Percentiles rank a stretch among this genome's conserved stretches.
phyloP scores from a whole-genome alignment of 64 coral and sea anemone genomes.

The Platygyra sinensis region DNA sequence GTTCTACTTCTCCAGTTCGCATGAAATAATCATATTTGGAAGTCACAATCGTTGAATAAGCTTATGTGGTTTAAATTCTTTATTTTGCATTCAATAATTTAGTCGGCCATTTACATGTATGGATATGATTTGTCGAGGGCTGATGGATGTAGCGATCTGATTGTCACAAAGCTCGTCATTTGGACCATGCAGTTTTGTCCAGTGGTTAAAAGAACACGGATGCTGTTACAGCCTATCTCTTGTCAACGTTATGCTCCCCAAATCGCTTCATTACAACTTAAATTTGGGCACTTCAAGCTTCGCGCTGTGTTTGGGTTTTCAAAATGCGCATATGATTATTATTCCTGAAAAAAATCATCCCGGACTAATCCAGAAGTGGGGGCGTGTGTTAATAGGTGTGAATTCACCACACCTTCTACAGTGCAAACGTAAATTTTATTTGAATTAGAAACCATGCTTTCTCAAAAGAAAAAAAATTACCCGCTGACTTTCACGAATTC shows the following conservation, averaged over 20 bases:
- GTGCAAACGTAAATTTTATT: neutral
- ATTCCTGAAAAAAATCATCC: neutral
- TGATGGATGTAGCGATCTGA: neutral
- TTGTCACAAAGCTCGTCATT: neutral
- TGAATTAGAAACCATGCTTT: neutral
- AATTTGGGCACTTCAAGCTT: neutral
- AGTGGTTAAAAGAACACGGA: neutral
- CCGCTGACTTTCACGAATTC: neutral
- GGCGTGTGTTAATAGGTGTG: neutral
- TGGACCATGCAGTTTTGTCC: neutral
- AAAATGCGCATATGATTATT: slow-evolving; percentile 38
- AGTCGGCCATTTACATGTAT: slow-evolving; percentile 7
- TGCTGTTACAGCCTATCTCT: neutral
- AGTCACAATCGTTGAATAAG: neutral
- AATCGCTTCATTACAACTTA: neutral
- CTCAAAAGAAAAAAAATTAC: neutral
- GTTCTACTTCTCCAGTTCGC: neutral
- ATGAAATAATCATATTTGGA: neutral
- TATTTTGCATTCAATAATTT: slow-evolving; percentile 29
- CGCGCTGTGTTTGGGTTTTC: neutral
- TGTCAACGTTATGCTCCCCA: neutral
- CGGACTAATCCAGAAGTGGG: neutral
- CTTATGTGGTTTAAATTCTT: slow-evolving; percentile 28
- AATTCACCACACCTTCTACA: slow-evolving; percentile 19
- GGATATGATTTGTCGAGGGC: neutral